Evolutionary conservation across 2,113 vertebrate species (phyloP).

Genomic region (Notarius lentiginosus): DNA sequence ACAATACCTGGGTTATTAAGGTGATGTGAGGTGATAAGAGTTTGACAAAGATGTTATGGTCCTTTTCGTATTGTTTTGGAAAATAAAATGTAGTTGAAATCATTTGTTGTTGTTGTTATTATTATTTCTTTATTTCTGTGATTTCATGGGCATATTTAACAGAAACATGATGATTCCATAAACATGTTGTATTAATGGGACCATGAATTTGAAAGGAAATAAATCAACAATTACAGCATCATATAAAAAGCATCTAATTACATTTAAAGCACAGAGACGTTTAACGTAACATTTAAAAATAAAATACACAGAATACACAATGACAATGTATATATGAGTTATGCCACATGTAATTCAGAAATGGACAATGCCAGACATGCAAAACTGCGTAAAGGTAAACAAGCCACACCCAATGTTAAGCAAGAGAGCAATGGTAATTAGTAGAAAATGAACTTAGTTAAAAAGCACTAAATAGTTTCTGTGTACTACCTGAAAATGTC

Average conservation of each 20-base stretch:
- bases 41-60: neutral
- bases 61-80: neutral
- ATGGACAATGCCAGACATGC: slow-evolving; percentile 45
- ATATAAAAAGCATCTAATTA: slow-evolving; percentile 48
- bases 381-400: slow-evolving; percentile 35
- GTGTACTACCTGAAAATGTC: slow-evolving; percentile 32
- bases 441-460: slow-evolving; percentile 14
- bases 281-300: slow-evolving; percentile 57
- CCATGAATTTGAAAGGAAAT: slow-evolving; percentile 58
- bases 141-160: slow-evolving; percentile 44
- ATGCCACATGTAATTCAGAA: slow-evolving; percentile 41
- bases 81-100: slow-evolving; percentile 36
- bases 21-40: neutral
- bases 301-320: slow-evolving; percentile 48
- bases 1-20: slow-evolving; percentile 17
- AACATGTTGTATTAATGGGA: slow-evolving; percentile 56
- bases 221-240: slow-evolving; percentile 60
- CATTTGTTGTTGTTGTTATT: slow-evolving; percentile 25
- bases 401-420: slow-evolving; percentile 18
- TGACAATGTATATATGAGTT: slow-evolving; percentile 40
- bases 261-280: slow-evolving; percentile 56
- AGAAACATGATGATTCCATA: slow-evolving; percentile 35
- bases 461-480: slow-evolving; percentile 10
- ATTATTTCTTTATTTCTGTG: slow-evolving; percentile 39
- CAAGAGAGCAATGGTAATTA: slow-evolving; percentile 15